These are phyloP conservation scores for Anoplolepis gracilipes DNA, from an alignment of 1,140 invertebrate genomes.

Conservation along the genomic window DNA sequence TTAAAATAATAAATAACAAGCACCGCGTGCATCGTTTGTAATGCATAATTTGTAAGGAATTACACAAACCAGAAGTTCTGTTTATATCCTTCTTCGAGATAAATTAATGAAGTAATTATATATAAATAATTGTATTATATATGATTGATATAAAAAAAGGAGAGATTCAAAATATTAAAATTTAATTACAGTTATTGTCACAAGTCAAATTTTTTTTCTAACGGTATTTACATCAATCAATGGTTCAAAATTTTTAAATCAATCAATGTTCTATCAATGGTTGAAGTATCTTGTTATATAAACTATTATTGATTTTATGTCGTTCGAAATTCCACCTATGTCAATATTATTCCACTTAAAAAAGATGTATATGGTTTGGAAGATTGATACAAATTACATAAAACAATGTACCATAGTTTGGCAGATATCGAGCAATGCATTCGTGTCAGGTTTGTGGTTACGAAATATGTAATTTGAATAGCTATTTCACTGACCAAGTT, in stretches of 20 bases:
- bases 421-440: slow-evolving; percentile 11
- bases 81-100: neutral
- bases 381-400: slow-evolving; percentile 30
- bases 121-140: neutral
- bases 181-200: neutral
- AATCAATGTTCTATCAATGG: neutral
- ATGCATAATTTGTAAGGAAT: slow-evolving; percentile 19
- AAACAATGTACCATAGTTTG: slow-evolving; percentile 2
- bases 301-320: slow-evolving; percentile 11
- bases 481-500: slow-evolving; percentile 14
- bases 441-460: slow-evolving; percentile 6
- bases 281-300: neutral
- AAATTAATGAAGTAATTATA: neutral
- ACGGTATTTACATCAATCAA: neutral
- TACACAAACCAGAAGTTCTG: neutral
- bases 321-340: neutral
- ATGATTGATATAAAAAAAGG: neutral
- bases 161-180: neutral
- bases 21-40: neutral
- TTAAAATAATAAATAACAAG: slow-evolving; percentile 46
- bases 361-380: neutral
- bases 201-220: neutral
- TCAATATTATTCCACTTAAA: slow-evolving; percentile 13
- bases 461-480: neutral
- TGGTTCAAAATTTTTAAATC: neutral